Evolutionary conservation across 2,797 vertebrate genomes (phyloP).

Genomic region (Hydrolagus colliei): DNA sequence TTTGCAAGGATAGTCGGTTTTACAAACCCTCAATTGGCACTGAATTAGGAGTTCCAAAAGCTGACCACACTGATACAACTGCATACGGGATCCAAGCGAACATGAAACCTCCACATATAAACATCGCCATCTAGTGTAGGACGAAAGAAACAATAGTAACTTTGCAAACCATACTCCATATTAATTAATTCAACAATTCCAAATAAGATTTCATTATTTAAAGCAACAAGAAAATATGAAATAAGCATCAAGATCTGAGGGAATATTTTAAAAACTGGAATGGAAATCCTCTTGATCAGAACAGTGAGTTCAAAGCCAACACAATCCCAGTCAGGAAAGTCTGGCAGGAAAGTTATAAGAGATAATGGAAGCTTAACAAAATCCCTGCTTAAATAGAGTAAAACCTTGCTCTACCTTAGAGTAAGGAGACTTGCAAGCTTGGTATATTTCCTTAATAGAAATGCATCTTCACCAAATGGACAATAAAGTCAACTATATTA

Average conservation of each 20-base stretch:
- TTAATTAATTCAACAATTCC: neutral
- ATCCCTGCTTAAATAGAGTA: too few relatives aligned
- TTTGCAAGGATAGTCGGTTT: conserved; percentile 83
- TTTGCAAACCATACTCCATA: too few relatives aligned
- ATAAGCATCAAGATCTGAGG: neutral
- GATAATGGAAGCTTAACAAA: too few relatives aligned
- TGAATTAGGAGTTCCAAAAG: conserved; percentile 74
- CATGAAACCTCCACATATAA: conserved; percentile 88
- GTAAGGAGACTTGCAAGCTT: too few relatives aligned
- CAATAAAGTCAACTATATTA: too few relatives aligned
- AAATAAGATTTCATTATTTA: neutral
- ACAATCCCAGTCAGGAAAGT: too few relatives aligned
- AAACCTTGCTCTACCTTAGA: too few relatives aligned
- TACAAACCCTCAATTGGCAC: conserved; percentile 77
- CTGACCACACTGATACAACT: conserved; percentile 83
- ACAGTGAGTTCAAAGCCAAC: too few relatives aligned
- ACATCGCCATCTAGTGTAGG: conserved; percentile 77
- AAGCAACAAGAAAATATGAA: neutral
- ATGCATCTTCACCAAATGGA: too few relatives aligned
- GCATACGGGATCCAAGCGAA: conserved; percentile 92
- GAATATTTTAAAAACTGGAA: neutral
- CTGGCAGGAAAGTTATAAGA: too few relatives aligned
- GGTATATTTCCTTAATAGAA: too few relatives aligned
- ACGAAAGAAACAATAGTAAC: conserved; percentile 32
- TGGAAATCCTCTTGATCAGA: neutral